phyloP scores from a whole-genome alignment of 1,140 invertebrate genomes.

The Dendrolimus kikuchii region DNA sequence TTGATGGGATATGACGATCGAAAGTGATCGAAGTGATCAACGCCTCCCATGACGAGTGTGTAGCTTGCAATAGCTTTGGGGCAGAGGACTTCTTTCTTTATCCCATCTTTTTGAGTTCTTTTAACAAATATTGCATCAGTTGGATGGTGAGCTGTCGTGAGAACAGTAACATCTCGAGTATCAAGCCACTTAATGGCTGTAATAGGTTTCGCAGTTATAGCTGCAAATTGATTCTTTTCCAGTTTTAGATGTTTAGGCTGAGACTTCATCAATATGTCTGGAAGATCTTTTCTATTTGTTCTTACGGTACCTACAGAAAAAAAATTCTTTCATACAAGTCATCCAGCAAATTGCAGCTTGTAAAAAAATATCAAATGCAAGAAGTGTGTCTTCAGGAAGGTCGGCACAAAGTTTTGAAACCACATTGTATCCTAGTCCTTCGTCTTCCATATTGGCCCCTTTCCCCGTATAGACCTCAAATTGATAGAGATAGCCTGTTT shows the following conservation, averaged over 20 bases:
- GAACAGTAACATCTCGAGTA: constrained; percentile 26
- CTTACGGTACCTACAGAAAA: constrained; percentile 16
- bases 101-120: constrained; percentile 34
- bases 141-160: constrained; percentile 33
- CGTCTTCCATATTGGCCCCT: no score
- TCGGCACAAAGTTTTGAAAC: constrained; percentile 14
- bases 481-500: no score
- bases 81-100: constrained; percentile 18
- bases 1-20: constrained; percentile 20
- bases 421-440: constrained; percentile 22
- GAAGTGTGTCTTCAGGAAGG: constrained; percentile 14
- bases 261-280: constrained; percentile 8
- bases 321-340: constrained; percentile 14
- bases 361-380: constrained; percentile 26
- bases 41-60: constrained; percentile 30
- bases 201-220: constrained; percentile 23
- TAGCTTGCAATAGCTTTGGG: constrained; percentile 29
- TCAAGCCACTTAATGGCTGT: constrained; percentile 34
- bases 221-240: constrained; percentile 21
- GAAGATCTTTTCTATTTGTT: constrained; percentile 10
- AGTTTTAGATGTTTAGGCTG: constrained; percentile 8
- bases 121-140: constrained; percentile 21
- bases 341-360: constrained; percentile 6
- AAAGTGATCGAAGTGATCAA: constrained; percentile 32
- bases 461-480: no score